Percentiles rank a stretch among this genome's conserved stretches.
phyloP scores from a whole-genome alignment of 2,888 invertebrate species.

The Limnephilus auricula region DNA sequence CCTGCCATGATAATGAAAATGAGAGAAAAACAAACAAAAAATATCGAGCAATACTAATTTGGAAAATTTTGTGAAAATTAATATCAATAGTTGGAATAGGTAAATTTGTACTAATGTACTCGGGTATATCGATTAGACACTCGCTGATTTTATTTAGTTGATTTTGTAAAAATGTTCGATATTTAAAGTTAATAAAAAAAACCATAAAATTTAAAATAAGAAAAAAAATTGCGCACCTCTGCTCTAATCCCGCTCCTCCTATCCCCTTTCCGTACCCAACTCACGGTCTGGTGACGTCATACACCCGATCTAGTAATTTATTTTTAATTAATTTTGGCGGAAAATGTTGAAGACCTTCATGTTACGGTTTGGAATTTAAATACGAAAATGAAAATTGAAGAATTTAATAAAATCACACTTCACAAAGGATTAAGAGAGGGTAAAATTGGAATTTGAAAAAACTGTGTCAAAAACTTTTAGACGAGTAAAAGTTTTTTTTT shows the following conservation, averaged over 20 bases:
- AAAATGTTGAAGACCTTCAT: background rate
- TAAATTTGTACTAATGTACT: too few species aligned
- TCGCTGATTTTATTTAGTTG: too few species aligned
- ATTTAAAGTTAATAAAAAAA: too few species aligned
- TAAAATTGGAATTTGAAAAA: background rate
- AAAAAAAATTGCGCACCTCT: background rate
- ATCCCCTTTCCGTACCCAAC: background rate
- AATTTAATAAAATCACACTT: background rate
- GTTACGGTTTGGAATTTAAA: background rate
- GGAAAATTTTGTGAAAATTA: too few species aligned
- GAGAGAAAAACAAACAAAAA: too few species aligned
- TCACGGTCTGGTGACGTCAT: conserved; percentile 33
- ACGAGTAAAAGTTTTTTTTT: background rate
- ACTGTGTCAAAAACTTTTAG: background rate
- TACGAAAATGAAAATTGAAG: background rate
- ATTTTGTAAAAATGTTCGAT: too few species aligned
- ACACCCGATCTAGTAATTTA: background rate
- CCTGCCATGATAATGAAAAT: too few species aligned
- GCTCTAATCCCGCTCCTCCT: background rate
- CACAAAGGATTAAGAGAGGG: background rate
- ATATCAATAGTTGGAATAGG: too few species aligned
- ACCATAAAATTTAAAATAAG: background rate
- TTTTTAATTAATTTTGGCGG: conserved; percentile 25
- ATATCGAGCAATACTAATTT: too few species aligned
- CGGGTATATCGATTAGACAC: too few species aligned